Base-by-base conservation (phyloP, 2,888 invertebrate genomes). In the Aphodius granarius region DNA sequence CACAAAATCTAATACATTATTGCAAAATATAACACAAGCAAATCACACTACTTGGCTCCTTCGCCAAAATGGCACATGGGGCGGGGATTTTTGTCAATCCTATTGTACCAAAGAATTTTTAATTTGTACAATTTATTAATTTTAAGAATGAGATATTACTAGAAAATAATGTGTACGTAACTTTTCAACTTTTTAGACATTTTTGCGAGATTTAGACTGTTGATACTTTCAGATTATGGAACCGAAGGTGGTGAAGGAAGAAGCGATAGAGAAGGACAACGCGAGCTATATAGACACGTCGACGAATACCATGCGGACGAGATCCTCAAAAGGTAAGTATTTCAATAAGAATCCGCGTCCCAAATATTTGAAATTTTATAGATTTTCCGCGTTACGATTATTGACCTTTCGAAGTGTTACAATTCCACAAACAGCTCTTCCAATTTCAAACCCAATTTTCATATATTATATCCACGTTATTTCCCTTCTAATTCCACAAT, bases 191-290 rank as follows among this genome's bases (percentile, higher is more conserved):
- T n/a, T n/a, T n/a, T n/a, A n/a, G n/a, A n/a, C n/a, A n/a, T n/a
- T n/a, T n/a, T n/a, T n/a, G n/a, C n/a, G n/a, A n/a, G n/a, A n/a
- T n/a, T n/a, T n/a, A n/a, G 4, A 23, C 23, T 5, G 79, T 77
- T 78, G 79, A n/a, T 20, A 3, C 75, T 86, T 85, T 64, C 86
- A 90, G 90, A 89, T 88, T 82, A 90, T 91, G 88, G 91, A 91
- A 86, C 89, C 90, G 74, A 91, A 91, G 86, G 85, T 89, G 79
- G 90, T 91, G 82, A 91, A 91, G 86, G 91, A 91, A 85, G 91
- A 91, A 86, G 87, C 87, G 76, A 88, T 88, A 63, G 91, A 91
- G 76, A 90, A 90, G 84, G 90, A 90, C 63, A 75, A 79, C 9
- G 79, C 78, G 6, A 83, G 79, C 71, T 85, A 83, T 78, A 81